Evolutionary conservation across 1,140 invertebrate genomes (phyloP), one percentile per base, ranked within the genome.

Genomic region (Gerris buenoi): DNA sequence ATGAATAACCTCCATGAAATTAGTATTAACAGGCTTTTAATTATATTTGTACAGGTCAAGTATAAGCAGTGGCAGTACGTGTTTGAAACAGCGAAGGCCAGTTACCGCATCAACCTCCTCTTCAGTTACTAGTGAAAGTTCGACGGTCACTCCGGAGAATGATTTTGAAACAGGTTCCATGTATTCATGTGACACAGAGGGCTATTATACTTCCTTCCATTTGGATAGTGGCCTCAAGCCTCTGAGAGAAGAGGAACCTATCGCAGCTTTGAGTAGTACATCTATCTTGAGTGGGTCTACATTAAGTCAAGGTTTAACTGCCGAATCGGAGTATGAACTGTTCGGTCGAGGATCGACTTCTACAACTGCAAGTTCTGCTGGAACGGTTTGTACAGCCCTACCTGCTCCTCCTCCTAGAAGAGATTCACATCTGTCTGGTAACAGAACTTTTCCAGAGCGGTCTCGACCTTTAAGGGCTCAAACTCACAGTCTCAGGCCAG

Each of bases 121-220:
- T 13, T 91, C 88, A 60, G 85, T 89, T 1, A 90, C 89, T 1
- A 90, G 88, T 70, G 90, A 91, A 79, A 89, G 89, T 23, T 46
- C 33, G 5, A 68, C 68, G 2, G 79, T 91, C 29, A 92, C 90
- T 1, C 90, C 89, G 1, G 89, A 92, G 75, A 46, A 46, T 46
- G 92, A 95, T 74, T 87, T 89, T 56, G 93, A 95, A 77, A 93
- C 88, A 2, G 92, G 89, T 73, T 95, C 93, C 0, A 90, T 93
- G 60, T 96, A 95, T 77, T 95, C 93, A 2, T 93, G 93, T 73
- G 95, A 97, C 75, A 95, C 93, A 15, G 95, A 97, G 77, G 94
- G 95, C 14, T 97, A 97, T 76, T 97, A 96, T 76, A 97, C 95
- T 0, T 96, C 93, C 14, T 97, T 97, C 80, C 93, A 97, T 75